Evolutionary conservation across 2,797 vertebrate species (phyloP).

Genomic region (Amphiprion clarkii): DNA sequence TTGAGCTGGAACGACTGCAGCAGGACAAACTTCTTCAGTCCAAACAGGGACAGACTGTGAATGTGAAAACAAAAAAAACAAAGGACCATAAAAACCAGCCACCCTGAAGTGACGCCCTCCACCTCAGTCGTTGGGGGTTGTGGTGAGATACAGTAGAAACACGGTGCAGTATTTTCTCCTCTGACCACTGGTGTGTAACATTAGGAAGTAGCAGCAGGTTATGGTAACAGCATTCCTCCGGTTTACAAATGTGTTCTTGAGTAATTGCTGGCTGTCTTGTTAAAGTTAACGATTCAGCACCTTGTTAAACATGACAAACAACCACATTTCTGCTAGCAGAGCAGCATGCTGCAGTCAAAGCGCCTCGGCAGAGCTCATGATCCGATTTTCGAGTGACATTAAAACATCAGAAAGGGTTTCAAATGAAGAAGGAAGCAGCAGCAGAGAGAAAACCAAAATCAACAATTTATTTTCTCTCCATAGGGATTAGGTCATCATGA

Average conservation of each 20-base stretch:
- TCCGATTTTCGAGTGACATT: conserved; percentile 3
- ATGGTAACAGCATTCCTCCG: conserved; percentile 43
- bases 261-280: conserved; percentile 73
- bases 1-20: no score
- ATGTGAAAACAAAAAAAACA: conserved; percentile 65
- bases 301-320: conserved; percentile 80
- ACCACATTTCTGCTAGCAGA: conserved; percentile 27
- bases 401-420: neutral
- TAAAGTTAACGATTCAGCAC: conserved; percentile 78
- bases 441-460: conserved; percentile 70
- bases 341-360: conserved; percentile 19
- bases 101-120: conserved; percentile 46
- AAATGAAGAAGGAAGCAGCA: conserved; percentile 10
- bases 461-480: conserved; percentile 83
- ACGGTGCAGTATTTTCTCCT: neutral
- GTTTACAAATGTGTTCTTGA: conserved; percentile 64
- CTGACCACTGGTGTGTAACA: conserved; percentile 29
- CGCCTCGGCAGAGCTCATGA: conserved; percentile 18
- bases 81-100: conserved; percentile 71
- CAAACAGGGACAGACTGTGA: conserved; percentile 46
- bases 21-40: neutral
- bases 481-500: conserved; percentile 71
- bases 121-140: conserved; percentile 43
- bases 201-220: conserved; percentile 47
- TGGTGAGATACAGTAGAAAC: conserved; percentile 38